These are phyloP conservation scores for Chloroclysta siterata DNA, from an alignment of 2,888 invertebrate genomes.

Conservation along the genomic window DNA sequence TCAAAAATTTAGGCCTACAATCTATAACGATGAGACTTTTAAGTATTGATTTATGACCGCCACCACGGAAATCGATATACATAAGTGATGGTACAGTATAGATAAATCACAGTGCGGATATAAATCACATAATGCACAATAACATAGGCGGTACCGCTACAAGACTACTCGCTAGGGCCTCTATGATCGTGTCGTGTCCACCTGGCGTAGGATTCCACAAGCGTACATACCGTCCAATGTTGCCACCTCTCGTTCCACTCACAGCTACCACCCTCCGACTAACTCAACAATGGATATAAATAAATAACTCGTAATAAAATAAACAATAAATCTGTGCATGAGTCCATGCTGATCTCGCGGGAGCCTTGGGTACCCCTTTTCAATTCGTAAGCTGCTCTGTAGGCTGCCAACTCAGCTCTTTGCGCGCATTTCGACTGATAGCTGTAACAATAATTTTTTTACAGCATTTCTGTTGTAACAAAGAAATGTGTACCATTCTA, in stretches of 20 bases:
- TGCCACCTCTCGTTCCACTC: slow-evolving; percentile 37
- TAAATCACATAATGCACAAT: slow-evolving; percentile 76
- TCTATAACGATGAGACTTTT: slow-evolving; percentile 80
- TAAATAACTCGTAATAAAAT: slow-evolving; percentile 69
- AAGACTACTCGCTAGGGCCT: slow-evolving; percentile 67
- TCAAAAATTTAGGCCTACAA: slow-evolving; percentile 84
- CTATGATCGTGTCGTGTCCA: slow-evolving; percentile 54
- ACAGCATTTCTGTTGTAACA: background rate
- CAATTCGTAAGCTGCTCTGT: slow-evolving; percentile 58
- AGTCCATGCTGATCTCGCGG: slow-evolving; percentile 66
- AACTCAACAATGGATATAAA: slow-evolving; percentile 68
- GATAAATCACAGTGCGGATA: slow-evolving; percentile 81
- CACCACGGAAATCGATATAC: slow-evolving; percentile 73
- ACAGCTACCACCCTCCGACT: slow-evolving; percentile 48
- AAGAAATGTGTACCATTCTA: slow-evolving; percentile 7
- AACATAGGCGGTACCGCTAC: slow-evolving; percentile 81
- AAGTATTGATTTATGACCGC: slow-evolving; percentile 80
- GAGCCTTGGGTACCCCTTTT: slow-evolving; percentile 45
- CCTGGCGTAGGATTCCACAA: slow-evolving; percentile 65
- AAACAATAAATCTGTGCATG: slow-evolving; percentile 67
- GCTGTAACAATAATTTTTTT: slow-evolving; percentile 55
- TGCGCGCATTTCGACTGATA: slow-evolving; percentile 66
- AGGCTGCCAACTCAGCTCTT: slow-evolving; percentile 68
- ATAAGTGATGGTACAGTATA: slow-evolving; percentile 79
- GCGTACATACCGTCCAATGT: slow-evolving; percentile 49